Percentiles rank a stretch among this genome's conserved stretches.
These are phyloP conservation scores for Dicrostonyx torquatus DNA, from an alignment of 2,797 vertebrate species.

Conservation along the genomic window DNA sequence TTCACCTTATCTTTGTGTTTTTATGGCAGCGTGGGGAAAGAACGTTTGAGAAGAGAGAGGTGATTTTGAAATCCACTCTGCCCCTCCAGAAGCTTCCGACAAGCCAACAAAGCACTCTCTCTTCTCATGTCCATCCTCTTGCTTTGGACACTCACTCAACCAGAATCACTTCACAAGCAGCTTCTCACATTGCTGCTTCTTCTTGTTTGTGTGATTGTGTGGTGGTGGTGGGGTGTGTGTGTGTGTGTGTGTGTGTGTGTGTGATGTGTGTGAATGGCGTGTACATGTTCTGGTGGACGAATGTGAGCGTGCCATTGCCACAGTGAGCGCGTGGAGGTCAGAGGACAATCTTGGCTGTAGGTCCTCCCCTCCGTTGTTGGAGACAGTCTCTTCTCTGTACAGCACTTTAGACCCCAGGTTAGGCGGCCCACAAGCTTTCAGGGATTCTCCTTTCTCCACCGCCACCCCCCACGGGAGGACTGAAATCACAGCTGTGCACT, in stretches of 20 bases:
- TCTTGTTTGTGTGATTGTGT: background rate
- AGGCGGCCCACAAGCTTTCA: background rate
- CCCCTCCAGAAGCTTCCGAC: background rate
- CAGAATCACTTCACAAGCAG: too few relatives aligned
- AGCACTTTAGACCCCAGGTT: background rate
- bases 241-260: background rate
- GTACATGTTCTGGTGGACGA: too few relatives aligned
- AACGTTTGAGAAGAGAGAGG: background rate
- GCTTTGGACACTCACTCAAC: background rate
- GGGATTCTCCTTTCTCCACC: background rate
- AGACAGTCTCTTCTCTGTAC: background rate
- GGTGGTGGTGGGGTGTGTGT: background rate
- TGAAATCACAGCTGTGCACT: background rate
- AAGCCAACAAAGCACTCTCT: background rate
- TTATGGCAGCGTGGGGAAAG: background rate
- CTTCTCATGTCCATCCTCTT: background rate
- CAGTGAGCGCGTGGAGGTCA: background rate
- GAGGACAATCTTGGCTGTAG: background rate
- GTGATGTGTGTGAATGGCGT: background rate
- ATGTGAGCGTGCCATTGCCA: too few relatives aligned
- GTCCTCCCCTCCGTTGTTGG: background rate
- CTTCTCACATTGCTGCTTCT: background rate
- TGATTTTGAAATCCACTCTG: background rate
- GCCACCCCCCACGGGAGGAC: too few relatives aligned
- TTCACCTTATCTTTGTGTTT: background rate